Conservation (phyloP, 2,797 vertebrate species). For the Anguilla pacifica region DNA sequence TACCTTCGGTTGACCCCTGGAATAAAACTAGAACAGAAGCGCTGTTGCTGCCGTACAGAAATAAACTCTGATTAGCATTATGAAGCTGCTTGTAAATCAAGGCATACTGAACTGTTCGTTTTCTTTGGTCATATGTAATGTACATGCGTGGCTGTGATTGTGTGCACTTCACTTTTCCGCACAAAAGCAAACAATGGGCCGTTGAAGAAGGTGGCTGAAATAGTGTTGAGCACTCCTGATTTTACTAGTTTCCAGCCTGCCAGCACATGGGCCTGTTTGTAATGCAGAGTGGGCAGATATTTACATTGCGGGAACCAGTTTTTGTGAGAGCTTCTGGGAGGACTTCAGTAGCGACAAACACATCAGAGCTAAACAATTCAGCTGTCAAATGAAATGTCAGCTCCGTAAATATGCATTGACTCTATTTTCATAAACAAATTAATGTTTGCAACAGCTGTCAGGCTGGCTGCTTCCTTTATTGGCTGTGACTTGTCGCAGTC, state of each 20-base stretch:
- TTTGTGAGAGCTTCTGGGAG: not conserved
- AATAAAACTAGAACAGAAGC: not conserved
- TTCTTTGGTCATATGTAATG: not conserved
- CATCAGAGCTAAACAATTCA: conserved; percentile 51
- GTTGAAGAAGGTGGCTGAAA: not conserved
- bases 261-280: not conserved
- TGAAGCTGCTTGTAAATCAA: not conserved
- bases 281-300: not conserved
- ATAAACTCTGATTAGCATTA: not conserved
- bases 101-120: not conserved
- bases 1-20: not conserved
- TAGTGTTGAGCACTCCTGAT: not conserved
- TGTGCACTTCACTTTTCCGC: not conserved
- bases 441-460: conserved; percentile 64
- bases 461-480: conserved; percentile 42
- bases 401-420: conserved; percentile 58
- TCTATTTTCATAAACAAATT: conserved; percentile 71
- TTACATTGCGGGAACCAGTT: not conserved
- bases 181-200: not conserved
- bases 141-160: not conserved
- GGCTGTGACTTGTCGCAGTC: conserved; percentile 39
- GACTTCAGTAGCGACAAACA: conserved; percentile 36
- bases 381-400: conserved; percentile 57
- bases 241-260: not conserved
- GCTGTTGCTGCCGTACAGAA: not conserved